Evolutionary conservation across 2,888 invertebrate species (phyloP).

Genomic region (Chalcis sispes): DNA sequence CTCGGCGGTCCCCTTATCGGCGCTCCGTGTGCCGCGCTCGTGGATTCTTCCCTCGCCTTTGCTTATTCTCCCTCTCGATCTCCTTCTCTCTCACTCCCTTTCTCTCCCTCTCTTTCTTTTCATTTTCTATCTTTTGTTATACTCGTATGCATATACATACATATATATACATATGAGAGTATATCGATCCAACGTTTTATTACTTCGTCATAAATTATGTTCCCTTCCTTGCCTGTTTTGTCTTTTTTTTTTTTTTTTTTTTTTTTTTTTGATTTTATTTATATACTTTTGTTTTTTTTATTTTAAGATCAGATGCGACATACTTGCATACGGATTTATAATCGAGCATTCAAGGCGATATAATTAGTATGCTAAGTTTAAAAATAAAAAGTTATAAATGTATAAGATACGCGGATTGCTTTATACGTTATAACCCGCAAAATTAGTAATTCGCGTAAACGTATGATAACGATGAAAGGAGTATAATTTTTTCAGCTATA

Average conservation of each 20-base stretch:
- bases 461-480: too few relatives aligned
- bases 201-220: background rate
- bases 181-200: background rate
- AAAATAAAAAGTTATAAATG: background rate
- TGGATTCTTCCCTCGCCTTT: background rate
- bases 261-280: background rate
- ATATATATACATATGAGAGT: too few relatives aligned
- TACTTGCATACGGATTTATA: background rate
- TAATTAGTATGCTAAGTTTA: background rate
- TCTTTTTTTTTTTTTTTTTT: background rate
- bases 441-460: too few relatives aligned
- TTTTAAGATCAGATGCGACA: too few relatives aligned
- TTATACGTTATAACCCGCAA: background rate
- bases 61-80: too few relatives aligned
- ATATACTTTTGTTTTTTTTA: too few relatives aligned
- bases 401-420: background rate
- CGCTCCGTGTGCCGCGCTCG: too few relatives aligned
- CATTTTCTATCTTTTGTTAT: too few relatives aligned
- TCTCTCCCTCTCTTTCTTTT: background rate
- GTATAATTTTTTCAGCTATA: background rate
- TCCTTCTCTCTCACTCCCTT: too few relatives aligned
- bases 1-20: slow-evolving; percentile 3
- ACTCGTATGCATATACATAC: too few relatives aligned
- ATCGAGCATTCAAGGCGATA: background rate
- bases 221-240: background rate